phyloP scores from a whole-genome alignment of 2,113 vertebrate genomes.

The Anolis sagrei region DNA sequence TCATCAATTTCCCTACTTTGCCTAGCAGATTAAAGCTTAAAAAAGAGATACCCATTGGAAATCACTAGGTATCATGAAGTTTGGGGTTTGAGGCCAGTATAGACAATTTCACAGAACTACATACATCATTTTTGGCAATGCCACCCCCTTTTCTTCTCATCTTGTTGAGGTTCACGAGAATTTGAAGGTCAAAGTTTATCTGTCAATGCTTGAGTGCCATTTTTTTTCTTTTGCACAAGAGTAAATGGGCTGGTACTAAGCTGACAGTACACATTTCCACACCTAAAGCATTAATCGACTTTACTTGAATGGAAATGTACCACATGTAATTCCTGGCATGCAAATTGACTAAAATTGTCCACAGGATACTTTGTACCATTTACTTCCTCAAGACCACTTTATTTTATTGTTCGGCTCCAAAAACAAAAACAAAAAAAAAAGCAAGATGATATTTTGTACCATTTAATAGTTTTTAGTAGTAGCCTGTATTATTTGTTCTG shows the following conservation, averaged over 20 bases:
- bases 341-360: neutral
- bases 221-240: too few species aligned
- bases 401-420: neutral
- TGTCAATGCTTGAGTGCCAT: too few species aligned
- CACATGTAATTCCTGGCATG: neutral
- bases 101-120: too few species aligned
- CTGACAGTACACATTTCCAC: neutral
- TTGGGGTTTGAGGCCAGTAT: too few species aligned
- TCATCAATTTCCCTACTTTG: too few species aligned
- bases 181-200: neutral
- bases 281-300: neutral
- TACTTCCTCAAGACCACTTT: neutral
- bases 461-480: too few species aligned
- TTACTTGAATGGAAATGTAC: neutral
- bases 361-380: neutral
- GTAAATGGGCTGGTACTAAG: neutral
- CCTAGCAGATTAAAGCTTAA: too few species aligned
- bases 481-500: neutral
- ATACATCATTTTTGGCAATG: neutral
- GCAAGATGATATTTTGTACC: too few species aligned
- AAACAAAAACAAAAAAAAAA: neutral
- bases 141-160: too few species aligned
- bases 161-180: neutral
- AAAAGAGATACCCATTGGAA: too few species aligned
- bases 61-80: too few species aligned